phyloP scores from a whole-genome alignment of 2,888 invertebrate species.

The Ramazzottius varieornatus region DNA sequence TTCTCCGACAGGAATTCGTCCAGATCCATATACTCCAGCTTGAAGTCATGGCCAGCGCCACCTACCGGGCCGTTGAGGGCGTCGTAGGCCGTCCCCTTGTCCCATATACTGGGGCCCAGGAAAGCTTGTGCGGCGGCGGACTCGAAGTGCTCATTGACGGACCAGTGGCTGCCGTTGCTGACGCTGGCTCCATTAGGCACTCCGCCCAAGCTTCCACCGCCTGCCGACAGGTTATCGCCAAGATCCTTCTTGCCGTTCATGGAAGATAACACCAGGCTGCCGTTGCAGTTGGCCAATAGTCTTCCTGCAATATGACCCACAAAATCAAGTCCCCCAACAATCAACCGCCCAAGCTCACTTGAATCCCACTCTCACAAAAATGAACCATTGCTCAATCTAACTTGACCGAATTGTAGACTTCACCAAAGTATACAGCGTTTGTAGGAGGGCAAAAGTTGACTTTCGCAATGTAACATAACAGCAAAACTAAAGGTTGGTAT shows the following conservation, averaged over 20 bases:
- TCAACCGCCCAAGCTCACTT: no score
- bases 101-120: conserved; percentile 82
- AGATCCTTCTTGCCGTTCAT: neutral
- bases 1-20: conserved; percentile 89
- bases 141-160: conserved; percentile 14
- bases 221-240: neutral
- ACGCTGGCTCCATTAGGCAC: neutral
- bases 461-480: no score
- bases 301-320: neutral
- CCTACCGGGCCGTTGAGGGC: neutral
- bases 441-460: no score
- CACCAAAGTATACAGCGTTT: no score
- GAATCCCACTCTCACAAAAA: no score
- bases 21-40: conserved; percentile 58
- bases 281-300: neutral
- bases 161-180: no score
- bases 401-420: no score
- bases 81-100: conserved; percentile 45
- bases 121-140: conserved; percentile 80
- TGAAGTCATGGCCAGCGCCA: conserved; percentile 38
- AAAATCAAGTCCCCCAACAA: no score
- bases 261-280: neutral
- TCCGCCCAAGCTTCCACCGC: no score
- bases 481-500: no score
- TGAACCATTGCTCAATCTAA: no score